Percentiles rank a stretch among this genome's conserved stretches.
Conservation (phyloP, 2,797 vertebrate species). For the Onychomys leucogaster region DNA sequence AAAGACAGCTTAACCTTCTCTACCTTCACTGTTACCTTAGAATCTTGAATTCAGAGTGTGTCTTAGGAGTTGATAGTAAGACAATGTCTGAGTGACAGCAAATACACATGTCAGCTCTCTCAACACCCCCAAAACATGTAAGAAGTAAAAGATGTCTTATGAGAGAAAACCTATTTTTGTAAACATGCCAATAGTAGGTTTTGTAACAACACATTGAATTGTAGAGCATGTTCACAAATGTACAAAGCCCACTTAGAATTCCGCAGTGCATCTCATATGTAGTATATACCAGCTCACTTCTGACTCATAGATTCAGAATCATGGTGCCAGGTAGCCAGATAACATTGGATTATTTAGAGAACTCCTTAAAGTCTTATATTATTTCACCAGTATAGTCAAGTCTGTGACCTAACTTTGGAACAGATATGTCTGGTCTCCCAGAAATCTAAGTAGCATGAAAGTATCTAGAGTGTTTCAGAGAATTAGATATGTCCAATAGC, state of each 20-base stretch:
- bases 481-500: background rate
- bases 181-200: background rate
- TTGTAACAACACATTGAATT: background rate
- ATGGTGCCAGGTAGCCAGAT: accelerated
- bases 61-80: background rate
- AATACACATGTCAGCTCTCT: background rate
- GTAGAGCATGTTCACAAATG: background rate
- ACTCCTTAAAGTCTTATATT: background rate
- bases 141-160: background rate
- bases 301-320: background rate
- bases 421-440: background rate
- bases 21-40: background rate
- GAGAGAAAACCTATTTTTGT: background rate
- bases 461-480: background rate
- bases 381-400: background rate
- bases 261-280: background rate
- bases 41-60: background rate
- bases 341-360: background rate
- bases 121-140: background rate
- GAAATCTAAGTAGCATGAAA: background rate
- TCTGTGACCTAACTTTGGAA: too few relatives aligned
- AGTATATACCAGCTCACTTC: too few relatives aligned
- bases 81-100: background rate
- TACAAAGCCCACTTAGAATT: background rate
- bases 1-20: background rate